Conservation (phyloP, 2,888 invertebrate genomes). For the Oasisia sp. region DNA sequence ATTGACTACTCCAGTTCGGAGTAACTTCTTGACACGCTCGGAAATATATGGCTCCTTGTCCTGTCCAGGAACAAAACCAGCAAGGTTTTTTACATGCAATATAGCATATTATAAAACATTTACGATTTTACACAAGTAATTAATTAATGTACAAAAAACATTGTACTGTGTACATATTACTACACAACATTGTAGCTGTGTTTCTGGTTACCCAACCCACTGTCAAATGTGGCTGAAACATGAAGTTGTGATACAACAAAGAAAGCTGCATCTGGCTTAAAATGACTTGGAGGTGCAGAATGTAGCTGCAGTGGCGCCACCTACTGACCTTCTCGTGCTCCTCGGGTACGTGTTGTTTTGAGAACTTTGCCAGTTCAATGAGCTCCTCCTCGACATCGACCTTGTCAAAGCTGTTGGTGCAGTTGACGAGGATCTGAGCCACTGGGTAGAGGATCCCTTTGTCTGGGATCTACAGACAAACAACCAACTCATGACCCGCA, state of each 20-base stretch:
- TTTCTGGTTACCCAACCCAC: no score
- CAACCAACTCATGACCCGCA: background rate
- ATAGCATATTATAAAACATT: no score
- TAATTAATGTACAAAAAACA: no score
- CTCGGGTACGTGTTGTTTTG: conserved; percentile 98
- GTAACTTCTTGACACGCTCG: conserved; percentile 79
- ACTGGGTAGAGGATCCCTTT: conserved; percentile 67
- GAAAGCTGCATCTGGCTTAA: background rate
- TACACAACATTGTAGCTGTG: background rate
- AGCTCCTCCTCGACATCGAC: conserved; percentile 96
- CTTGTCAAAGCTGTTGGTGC: conserved; percentile 97
- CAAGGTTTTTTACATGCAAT: no score
- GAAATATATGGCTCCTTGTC: conserved; percentile 60
- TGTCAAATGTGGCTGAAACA: no score
- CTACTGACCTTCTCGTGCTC: conserved; percentile 74
- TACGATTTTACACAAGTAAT: no score
- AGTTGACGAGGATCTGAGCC: conserved; percentile 92
- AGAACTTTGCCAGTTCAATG: conserved; percentile 96
- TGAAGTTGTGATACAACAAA: background rate
- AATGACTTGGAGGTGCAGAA: background rate
- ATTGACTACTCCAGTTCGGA: conserved; percentile 86
- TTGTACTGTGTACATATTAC: background rate
- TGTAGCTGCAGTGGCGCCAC: background rate
- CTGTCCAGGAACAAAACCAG: conserved; percentile 40
- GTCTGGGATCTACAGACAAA: conserved; percentile 44